Percentiles rank a stretch among this genome's conserved stretches.
phyloP scores from a whole-genome alignment of 2,888 invertebrate species.

The Hydrotaea cyrtoneurina region DNA sequence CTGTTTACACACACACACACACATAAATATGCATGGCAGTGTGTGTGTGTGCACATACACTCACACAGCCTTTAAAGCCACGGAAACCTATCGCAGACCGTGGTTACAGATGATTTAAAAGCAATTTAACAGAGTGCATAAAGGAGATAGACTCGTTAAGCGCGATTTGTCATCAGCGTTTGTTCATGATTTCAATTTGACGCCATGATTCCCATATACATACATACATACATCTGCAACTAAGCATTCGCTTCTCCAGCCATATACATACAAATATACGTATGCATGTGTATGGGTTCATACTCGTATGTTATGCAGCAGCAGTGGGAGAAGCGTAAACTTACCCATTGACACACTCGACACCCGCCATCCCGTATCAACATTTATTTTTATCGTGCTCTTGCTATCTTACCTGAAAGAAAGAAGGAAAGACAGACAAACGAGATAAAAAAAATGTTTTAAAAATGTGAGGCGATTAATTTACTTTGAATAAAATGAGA shows the following conservation, averaged over 20 bases:
- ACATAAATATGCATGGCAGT: background rate
- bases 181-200: conserved; percentile 40
- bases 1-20: background rate
- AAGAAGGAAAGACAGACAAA: conserved; percentile 32
- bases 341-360: conserved; percentile 5
- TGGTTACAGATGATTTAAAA: conserved; percentile 53
- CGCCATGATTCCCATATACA: conserved; percentile 26
- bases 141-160: conserved; percentile 48
- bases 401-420: conserved; percentile 50
- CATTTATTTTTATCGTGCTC: background rate
- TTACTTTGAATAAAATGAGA: conserved; percentile 59
- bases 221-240: conserved; percentile 36
- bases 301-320: background rate
- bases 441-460: conserved; percentile 39
- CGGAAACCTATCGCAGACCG: background rate
- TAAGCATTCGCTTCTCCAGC: background rate
- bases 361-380: background rate
- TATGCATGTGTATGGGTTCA: background rate
- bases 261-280: background rate
- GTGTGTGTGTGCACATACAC: background rate
- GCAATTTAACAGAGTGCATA: conserved; percentile 63
- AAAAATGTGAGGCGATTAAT: conserved; percentile 62
- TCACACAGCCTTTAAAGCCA: too few species aligned
- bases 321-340: background rate
- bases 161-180: conserved; percentile 61